Conservation (phyloP, 2,113 vertebrate genomes). For the Ctenodactylus gundi region DNA sequence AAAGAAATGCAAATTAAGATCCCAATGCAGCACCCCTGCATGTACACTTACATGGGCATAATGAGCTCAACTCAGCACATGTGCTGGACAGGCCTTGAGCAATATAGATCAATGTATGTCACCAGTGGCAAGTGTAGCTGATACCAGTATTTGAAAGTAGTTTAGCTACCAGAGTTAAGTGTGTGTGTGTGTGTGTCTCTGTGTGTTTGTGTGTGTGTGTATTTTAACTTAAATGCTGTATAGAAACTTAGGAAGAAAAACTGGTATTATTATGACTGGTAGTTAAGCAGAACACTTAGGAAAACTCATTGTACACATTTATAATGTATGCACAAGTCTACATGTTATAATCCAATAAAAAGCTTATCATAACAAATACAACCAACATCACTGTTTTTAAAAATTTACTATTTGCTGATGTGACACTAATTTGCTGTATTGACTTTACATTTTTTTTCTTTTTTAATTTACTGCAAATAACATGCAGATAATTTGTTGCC, state of each 20-base stretch:
- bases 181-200: too few relatives aligned
- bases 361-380: background rate
- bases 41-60: background rate
- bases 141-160: too few relatives aligned
- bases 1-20: background rate
- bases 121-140: background rate
- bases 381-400: background rate
- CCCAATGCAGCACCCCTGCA: background rate
- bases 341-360: background rate
- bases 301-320: background rate
- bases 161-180: background rate
- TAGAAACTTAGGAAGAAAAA: background rate
- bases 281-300: background rate
- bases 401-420: background rate
- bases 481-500: too few relatives aligned
- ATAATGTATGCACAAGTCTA: background rate
- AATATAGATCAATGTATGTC: background rate
- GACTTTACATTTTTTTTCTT: background rate
- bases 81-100: background rate
- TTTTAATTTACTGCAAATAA: background rate
- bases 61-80: background rate
- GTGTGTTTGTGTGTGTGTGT: too few relatives aligned
- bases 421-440: background rate
- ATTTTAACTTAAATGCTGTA: too few relatives aligned
- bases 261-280: background rate